These are phyloP conservation scores for Sinocyclocheilus rhinocerous DNA, from an alignment of 2,113 vertebrate genomes.

Conservation along the genomic window DNA sequence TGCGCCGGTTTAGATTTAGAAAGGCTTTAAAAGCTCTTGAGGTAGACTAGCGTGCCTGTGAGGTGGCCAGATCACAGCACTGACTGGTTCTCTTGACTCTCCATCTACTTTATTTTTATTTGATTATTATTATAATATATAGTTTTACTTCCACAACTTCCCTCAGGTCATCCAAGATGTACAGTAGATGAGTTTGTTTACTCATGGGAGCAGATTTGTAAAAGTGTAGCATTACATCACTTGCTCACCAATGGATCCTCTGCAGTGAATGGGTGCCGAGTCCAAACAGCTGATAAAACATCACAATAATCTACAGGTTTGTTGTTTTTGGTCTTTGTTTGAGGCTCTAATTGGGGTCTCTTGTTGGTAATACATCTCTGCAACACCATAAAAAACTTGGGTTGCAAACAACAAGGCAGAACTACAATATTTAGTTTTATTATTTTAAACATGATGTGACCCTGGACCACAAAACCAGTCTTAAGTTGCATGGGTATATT, in stretches of 20 bases:
- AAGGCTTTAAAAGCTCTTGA: not conserved
- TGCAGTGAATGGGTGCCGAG: too few species aligned
- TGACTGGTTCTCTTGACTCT: not conserved
- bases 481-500: too few species aligned
- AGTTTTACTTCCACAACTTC: not conserved
- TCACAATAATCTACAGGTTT: too few species aligned
- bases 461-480: too few species aligned
- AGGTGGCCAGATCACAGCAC: not conserved
- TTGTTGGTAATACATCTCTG: not conserved
- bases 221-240: too few species aligned
- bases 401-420: not conserved
- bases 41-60: not conserved
- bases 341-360: not conserved
- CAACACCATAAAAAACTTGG: too few species aligned
- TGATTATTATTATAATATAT: not conserved
- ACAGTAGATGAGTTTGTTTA: too few species aligned
- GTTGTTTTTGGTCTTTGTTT: not conserved
- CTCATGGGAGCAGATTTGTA: too few species aligned
- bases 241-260: too few species aligned
- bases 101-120: too few species aligned
- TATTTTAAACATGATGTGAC: not conserved
- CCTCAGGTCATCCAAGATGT: too few species aligned
- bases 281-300: too few species aligned
- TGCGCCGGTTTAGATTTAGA: not conserved
- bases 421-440: not conserved